phyloP scores from a whole-genome alignment of 1,140 invertebrate species.

The Ips typographus region DNA sequence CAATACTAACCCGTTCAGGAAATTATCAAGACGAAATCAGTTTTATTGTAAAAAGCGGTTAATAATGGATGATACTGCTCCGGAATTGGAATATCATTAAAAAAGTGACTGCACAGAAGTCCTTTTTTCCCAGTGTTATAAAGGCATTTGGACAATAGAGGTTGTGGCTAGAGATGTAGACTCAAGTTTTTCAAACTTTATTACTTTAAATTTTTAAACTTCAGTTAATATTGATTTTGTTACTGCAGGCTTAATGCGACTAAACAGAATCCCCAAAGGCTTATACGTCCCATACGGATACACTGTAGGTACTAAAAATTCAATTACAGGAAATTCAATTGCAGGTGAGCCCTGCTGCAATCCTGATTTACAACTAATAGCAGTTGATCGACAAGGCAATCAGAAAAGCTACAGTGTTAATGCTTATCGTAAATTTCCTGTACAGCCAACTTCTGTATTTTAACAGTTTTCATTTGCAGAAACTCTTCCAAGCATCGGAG shows the following conservation, averaged over 20 bases:
- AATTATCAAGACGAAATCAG: conserved; percentile 49
- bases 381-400: conserved; percentile 53
- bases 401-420: conserved; percentile 48
- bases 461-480: conserved; percentile 35
- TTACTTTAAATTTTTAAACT: too few relatives aligned
- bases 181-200: conserved; percentile 46
- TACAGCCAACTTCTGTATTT: neutral
- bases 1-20: conserved; percentile 28
- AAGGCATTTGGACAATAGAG: conserved; percentile 56
- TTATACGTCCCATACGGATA: conserved; percentile 51
- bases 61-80: conserved; percentile 48
- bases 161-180: conserved; percentile 53
- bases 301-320: conserved; percentile 53
- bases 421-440: conserved; percentile 52
- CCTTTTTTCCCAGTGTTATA: conserved; percentile 50
- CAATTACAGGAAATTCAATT: conserved; percentile 53
- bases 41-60: conserved; percentile 46
- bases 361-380: conserved; percentile 52
- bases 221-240: neutral
- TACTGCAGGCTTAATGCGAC: conserved; percentile 52
- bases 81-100: conserved; percentile 52
- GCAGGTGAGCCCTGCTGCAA: conserved; percentile 55
- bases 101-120: conserved; percentile 56
- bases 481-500: conserved; percentile 46
- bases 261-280: conserved; percentile 52